Percentiles rank a stretch among this genome's conserved stretches.
These are phyloP conservation scores for Melanogrammus aeglefinus DNA, from an alignment of 2,797 vertebrate genomes.

Conservation along the genomic window DNA sequence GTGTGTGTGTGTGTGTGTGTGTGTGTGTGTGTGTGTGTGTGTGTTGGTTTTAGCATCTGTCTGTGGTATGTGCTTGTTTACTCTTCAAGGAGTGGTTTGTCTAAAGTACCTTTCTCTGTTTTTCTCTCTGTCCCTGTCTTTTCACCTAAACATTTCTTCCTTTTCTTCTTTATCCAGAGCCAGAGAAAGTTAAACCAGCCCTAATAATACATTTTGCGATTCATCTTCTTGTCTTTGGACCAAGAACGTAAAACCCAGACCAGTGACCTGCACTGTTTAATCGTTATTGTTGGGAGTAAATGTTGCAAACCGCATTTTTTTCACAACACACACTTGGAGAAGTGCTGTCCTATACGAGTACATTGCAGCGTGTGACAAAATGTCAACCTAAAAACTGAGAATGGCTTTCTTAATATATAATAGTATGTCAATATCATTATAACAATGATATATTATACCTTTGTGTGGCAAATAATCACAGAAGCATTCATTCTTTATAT, in stretches of 20 bases:
- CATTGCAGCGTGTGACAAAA: too few relatives aligned
- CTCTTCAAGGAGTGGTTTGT: slow-evolving; percentile 26
- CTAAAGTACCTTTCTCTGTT: background rate
- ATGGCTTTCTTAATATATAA: too few relatives aligned
- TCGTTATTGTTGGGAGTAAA: too few relatives aligned
- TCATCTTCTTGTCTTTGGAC: background rate
- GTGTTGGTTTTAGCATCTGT: slow-evolving; percentile 34
- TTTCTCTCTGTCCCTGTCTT: background rate
- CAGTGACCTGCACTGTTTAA: background rate
- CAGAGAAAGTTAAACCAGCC: background rate
- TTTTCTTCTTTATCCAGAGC: slow-evolving; percentile 2
- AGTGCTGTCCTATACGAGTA: background rate
- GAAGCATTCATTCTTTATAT: background rate
- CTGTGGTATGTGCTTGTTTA: slow-evolving; percentile 49
- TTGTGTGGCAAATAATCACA: too few relatives aligned
- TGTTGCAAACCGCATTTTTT: too few relatives aligned
- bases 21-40: background rate
- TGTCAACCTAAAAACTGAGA: too few relatives aligned
- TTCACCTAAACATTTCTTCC: background rate
- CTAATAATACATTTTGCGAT: too few relatives aligned
- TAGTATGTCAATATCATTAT: too few relatives aligned
- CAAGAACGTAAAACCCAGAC: background rate
- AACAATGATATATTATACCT: too few relatives aligned
- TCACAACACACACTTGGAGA: background rate
- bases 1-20: background rate